Percentiles rank a stretch among this genome's conserved stretches.
These are phyloP conservation scores for Theristicus caerulescens DNA, from an alignment of 2,113 vertebrate species.

Conservation along the genomic window DNA sequence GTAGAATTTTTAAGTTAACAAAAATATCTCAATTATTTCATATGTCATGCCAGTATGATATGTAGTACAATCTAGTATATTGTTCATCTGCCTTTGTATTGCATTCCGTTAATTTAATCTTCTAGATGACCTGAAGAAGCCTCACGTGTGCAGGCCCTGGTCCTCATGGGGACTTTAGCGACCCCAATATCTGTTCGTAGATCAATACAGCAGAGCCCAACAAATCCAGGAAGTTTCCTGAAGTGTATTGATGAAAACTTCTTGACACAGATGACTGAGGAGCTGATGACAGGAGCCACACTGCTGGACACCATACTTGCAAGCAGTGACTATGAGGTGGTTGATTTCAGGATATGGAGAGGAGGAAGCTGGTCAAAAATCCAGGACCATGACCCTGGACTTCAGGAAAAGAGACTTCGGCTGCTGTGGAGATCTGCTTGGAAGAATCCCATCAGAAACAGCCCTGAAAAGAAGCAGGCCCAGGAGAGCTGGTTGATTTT, in stretches of 20 bases:
- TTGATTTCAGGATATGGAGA: background rate
- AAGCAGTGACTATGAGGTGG: background rate
- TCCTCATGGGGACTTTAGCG: background rate
- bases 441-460: background rate
- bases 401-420: background rate
- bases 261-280: accelerated
- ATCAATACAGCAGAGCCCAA: background rate
- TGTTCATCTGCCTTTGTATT: background rate
- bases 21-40: background rate
- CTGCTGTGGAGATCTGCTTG: background rate
- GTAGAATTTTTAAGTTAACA: background rate
- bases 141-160: accelerated
- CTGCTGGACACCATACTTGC: background rate
- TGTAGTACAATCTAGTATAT: background rate
- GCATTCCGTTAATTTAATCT: background rate
- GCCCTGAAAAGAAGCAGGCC: background rate
- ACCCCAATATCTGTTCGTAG: background rate
- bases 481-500: background rate
- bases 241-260: background rate
- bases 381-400: background rate
- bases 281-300: background rate
- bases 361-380: accelerated
- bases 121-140: background rate
- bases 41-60: background rate
- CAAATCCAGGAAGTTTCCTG: background rate